Percentiles rank a stretch among this genome's conserved stretches.
phyloP scores from a whole-genome alignment of 1,140 invertebrate genomes.

The Drosophila dunni region DNA sequence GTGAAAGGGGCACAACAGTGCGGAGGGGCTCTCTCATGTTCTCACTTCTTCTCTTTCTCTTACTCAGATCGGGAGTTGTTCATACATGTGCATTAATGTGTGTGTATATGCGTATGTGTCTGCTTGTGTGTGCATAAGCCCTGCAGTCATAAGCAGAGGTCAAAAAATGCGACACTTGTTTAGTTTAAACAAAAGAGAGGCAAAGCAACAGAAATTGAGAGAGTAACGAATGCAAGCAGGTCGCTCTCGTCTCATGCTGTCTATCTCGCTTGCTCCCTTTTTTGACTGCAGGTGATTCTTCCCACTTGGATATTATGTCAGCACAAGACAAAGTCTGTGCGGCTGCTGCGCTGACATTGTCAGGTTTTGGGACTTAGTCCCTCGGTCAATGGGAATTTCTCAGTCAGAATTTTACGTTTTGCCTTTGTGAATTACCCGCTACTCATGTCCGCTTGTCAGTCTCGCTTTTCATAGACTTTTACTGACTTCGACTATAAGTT shows the following conservation, averaged over 20 bases:
- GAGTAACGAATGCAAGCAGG: slow-evolving; percentile 13
- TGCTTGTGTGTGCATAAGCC: slow-evolving; percentile 15
- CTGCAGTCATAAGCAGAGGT: slow-evolving; percentile 36
- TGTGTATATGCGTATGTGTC: background rate
- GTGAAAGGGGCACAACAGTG: background rate
- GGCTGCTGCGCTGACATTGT: no score
- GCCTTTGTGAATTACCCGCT: no score
- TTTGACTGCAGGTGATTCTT: slow-evolving; percentile 49
- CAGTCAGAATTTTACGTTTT: no score
- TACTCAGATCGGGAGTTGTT: background rate
- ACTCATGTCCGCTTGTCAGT: no score
- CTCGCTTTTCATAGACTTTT: no score
- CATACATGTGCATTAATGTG: background rate
- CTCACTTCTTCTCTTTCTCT: background rate
- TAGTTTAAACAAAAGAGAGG: slow-evolving; percentile 14
- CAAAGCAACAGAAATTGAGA: slow-evolving; percentile 15
- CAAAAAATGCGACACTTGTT: slow-evolving; percentile 46
- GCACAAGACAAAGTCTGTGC: no score
- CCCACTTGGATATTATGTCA: no score
- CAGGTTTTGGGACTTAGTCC: no score
- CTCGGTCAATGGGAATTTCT: no score
- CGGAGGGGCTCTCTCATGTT: background rate
- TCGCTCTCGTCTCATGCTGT: background rate
- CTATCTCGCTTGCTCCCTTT: slow-evolving; percentile 11
- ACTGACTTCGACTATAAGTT: no score